Evolutionary conservation across 92 coral and sea anemone genomes (phyloP), one percentile per base, ranked within the genome.

Genomic region (Phenganax marumi): DNA sequence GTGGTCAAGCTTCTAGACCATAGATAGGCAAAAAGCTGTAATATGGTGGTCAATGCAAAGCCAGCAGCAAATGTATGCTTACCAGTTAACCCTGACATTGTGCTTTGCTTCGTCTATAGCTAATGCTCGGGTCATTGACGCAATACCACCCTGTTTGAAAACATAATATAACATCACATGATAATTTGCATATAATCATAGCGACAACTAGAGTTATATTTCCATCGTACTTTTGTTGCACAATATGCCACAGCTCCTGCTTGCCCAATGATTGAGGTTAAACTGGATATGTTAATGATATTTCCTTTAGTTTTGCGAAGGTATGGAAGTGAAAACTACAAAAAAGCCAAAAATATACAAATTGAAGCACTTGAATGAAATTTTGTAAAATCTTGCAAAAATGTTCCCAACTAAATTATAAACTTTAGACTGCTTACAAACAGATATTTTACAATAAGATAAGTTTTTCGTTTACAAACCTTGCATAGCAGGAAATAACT

Each of bases 61-160:
- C 43, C 43, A 33, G 43, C 2, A 33, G 43, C 43, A 33, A 33
- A 33, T 5, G 5, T 33, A 33, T 33, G 43, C 57, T 58, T 76
- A 93, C 97, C 92, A 90, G 90, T 93, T 93, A 11, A 93, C 97
- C 18, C 97, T 90, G 24, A 93, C 97, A 66, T 92, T 92, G 86
- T 91, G 70, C 82, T 90, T 90, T 7, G 97, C 97, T 77, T 93
- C 97, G 70, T 93, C 97, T 17, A 93, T 89, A 1, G 97, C 97
- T 3, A 93, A 85, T 22, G 97, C 97, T 80, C 80, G 89, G 39
- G 97, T 93, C 91, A 93, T 90, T 4, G 97, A 93, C 0, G 97
- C 91, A 53, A 93, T 92, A 55, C 87, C 97, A 50, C 97, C 97
- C 97, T 93, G 70, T 0, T 21, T 46, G 61, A 13, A 43, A 73